Base-by-base conservation (phyloP, 2,797 vertebrate species). In the Sciurus vulgaris region DNA sequence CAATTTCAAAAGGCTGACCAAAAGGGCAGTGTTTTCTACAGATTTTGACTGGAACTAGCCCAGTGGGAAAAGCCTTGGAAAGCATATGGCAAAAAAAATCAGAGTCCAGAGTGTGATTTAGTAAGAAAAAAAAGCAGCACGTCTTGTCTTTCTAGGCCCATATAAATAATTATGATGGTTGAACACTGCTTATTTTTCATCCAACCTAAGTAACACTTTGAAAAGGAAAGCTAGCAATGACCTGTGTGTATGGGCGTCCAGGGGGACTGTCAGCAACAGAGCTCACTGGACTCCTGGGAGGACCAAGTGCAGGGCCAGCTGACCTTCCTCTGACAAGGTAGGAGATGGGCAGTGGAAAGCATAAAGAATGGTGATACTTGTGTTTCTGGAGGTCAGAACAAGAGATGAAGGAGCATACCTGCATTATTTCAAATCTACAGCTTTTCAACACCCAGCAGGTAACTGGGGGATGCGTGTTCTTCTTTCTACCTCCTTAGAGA, bases 181-280 rank as follows among this genome's bases (percentile, higher is more conserved):
- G 74, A 92, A 90, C 24, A 70, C 38, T 30, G 70, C 90, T 38
- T 51, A 41, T 54, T 96, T 95, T 93, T 86, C 70, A 91, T 54
- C 44, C 38, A 72, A 67, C 63, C 18, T 2, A 77, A 83, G 86
- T 20, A 69, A 44, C 4, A 24, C 44, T 94, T 81, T 96, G 94
- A 81, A 92, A 86, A 65, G 76, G 65, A 93, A 78, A 91, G 63
- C 11, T 17, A 86, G 54, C 1, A 6, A 4, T 79, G 78, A 41
- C n/a, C 35, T 28, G n/a, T 44, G 63, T 14, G 24, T 30, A 5
- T 20, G 18, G 35, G 47, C 59, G 3, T 79, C 72, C 20, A 30
- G 78, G 69, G 74, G n/a, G 63, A 41, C 22, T 0, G 4, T 41
- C 1, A 1, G 61, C 41, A 24, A 8, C 26, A 38, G 61, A 70